Evolutionary conservation across 2,797 vertebrate species (phyloP), one percentile per base, ranked within the genome.

Genomic region (Orientallactaga sibirica): DNA sequence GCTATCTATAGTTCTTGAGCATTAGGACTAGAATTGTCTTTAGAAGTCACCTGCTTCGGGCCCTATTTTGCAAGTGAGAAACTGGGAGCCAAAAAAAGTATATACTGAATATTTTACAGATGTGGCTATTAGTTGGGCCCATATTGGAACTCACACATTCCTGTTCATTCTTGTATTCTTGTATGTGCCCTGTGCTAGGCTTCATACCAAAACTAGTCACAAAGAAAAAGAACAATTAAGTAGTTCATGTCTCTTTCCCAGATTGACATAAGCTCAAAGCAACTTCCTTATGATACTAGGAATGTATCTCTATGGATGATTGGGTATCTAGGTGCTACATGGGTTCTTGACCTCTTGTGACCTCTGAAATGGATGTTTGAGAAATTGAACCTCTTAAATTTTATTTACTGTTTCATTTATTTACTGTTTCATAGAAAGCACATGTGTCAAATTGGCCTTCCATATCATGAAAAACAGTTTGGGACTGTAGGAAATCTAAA

Each of bases 21-120:
- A 52, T 90, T 75, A 87, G 20, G 33, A 41, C 15, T 74, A 48
- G 48, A 86, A 37, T 93, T 75, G 6, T 82, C 48, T 55, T 86
- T 68, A 37, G 48, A 27, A 14, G 41, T 58, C 71, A 37, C 61
- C 18, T 82, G 41, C 77, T 83, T 74, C 1, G 64, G 33, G 68
- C 41, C n/a, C 22, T 89, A 78, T 78, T 86, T 90, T 87, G 41
- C 58, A 80, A 33, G 16, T 77, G n/a, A 90, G 83, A 85, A 92
- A 73, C 29, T 82, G 19, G 71, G 24, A 89, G 41, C 41, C 24
- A 64, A 41, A 83, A 77, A 86, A 71, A 86, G 68, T 14, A 71
- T 88, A 18, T 29, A 29, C 52, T 27, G 87, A 22, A 0, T 5
- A 15, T 52, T 67, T 12, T 80, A 33, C 41, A 48, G 58, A 41